phyloP scores from a whole-genome alignment of 64 coral and sea anemone genomes.

The Platygyra sinensis region DNA sequence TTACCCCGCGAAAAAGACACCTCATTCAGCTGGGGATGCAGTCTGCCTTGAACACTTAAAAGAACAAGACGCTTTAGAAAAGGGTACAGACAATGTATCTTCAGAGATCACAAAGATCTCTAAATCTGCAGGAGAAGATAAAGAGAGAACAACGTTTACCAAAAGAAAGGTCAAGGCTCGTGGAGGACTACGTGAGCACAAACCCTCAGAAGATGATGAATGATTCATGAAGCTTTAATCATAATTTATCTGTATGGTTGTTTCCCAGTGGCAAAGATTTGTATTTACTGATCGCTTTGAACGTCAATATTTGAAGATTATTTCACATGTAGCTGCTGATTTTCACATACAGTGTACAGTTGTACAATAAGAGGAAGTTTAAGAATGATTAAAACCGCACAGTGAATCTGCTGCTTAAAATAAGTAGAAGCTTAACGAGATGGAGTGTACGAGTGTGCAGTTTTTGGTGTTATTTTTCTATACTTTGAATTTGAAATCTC shows the following conservation, averaged over 20 bases:
- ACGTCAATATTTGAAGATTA: too few relatives aligned
- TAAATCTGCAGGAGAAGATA: not conserved
- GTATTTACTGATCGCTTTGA: too few relatives aligned
- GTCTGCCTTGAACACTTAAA: slow-evolving; percentile 60
- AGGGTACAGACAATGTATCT: too few relatives aligned
- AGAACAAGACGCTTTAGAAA: slow-evolving; percentile 24
- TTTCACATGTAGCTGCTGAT: too few relatives aligned
- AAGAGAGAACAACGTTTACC: not conserved
- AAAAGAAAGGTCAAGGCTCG: slow-evolving; percentile 37
- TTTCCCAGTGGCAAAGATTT: not conserved
- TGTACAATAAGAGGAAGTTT: too few relatives aligned
- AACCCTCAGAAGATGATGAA: slow-evolving; percentile 12
- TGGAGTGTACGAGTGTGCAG: too few relatives aligned
- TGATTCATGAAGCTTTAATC: not conserved
- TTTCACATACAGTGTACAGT: too few relatives aligned
- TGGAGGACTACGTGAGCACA: slow-evolving; percentile 8
- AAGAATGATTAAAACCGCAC: too few relatives aligned
- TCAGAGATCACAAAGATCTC: not conserved
- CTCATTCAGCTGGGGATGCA: not conserved
- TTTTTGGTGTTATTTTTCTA: too few relatives aligned
- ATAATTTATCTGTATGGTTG: not conserved
- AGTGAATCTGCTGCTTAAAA: too few relatives aligned
- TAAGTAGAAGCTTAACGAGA: too few relatives aligned
- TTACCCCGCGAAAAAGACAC: not conserved
- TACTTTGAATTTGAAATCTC: too few relatives aligned